A percentile compares a stretch with the other conserved stretches of the same genome.
Conservation (phyloP, 2,797 vertebrate species). For the Rhadinocentrus ornatus region DNA sequence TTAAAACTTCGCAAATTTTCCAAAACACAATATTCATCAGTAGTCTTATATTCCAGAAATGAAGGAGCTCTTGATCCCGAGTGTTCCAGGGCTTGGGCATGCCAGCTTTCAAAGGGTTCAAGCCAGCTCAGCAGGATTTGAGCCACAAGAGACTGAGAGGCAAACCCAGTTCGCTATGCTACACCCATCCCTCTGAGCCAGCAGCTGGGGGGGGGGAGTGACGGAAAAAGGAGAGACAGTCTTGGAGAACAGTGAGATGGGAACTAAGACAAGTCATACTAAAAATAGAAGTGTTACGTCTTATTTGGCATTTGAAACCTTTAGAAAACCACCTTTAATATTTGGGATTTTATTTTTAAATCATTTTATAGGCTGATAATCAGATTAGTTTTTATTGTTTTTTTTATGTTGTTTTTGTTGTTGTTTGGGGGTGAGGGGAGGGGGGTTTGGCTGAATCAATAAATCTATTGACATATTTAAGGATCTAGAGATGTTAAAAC, state of each 20-base stretch:
- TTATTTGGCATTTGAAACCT: background rate
- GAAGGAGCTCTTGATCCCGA: background rate
- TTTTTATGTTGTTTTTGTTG: too few species aligned
- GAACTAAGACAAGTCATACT: background rate
- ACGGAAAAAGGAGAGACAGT: background rate
- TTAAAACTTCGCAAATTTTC: background rate
- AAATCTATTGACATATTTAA: background rate
- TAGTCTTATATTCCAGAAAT: background rate
- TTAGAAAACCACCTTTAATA: too few species aligned
- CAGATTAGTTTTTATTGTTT: too few species aligned
- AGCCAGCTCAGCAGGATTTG: constrained; percentile 29
- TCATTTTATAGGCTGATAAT: too few species aligned
- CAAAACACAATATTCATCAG: background rate
- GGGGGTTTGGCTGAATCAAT: background rate
- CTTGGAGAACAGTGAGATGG: background rate
- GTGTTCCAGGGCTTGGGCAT: background rate
- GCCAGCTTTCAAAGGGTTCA: constrained; percentile 11
- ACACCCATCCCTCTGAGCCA: constrained; percentile 44
- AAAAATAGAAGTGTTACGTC: background rate
- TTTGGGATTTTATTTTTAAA: too few species aligned
- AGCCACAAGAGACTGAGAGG: constrained; percentile 49
- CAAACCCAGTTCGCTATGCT: background rate
- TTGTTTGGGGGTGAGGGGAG: too few species aligned
- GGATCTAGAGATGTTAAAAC: background rate
- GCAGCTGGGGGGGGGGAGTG: constrained; percentile 40